Percentiles rank a stretch among this genome's conserved stretches.
phyloP scores from a whole-genome alignment of 2,797 vertebrate species.

The Glossophaga mutica region DNA sequence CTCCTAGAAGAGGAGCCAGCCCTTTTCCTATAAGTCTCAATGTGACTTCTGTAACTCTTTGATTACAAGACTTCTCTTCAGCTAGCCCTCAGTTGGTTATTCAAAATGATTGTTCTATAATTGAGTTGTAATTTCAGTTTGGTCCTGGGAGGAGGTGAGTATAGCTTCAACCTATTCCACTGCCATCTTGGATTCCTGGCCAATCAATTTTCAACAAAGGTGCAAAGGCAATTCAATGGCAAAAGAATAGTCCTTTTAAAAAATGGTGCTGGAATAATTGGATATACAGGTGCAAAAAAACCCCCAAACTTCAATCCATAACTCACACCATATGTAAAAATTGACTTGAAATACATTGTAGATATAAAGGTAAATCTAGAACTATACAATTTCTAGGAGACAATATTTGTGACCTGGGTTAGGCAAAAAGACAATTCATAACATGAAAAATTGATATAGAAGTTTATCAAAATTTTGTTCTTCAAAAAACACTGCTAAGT shows the following conservation, averaged over 20 bases:
- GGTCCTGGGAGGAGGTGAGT: neutral
- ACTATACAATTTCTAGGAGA: neutral
- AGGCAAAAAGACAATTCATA: neutral
- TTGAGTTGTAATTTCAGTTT: neutral
- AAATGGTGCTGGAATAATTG: neutral
- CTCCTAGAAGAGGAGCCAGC: neutral
- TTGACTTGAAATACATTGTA: neutral
- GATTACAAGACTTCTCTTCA: neutral
- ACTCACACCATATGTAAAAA: neutral
- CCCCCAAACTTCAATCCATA: neutral
- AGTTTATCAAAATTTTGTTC: neutral
- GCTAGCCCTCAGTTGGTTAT: neutral
- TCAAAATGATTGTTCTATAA: neutral
- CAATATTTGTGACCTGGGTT: neutral
- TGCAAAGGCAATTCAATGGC: neutral
- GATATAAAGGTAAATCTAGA: neutral
- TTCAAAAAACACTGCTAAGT: neutral
- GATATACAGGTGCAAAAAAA: neutral
- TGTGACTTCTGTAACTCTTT: neutral
- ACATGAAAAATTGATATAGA: neutral
- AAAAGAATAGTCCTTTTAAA: neutral
- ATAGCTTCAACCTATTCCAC: neutral
- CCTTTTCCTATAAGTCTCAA: neutral
- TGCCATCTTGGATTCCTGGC: neutral
- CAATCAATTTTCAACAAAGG: neutral